These are phyloP conservation scores for Pempheris klunzingeri DNA, from an alignment of 2,797 vertebrate species.

Conservation along the genomic window DNA sequence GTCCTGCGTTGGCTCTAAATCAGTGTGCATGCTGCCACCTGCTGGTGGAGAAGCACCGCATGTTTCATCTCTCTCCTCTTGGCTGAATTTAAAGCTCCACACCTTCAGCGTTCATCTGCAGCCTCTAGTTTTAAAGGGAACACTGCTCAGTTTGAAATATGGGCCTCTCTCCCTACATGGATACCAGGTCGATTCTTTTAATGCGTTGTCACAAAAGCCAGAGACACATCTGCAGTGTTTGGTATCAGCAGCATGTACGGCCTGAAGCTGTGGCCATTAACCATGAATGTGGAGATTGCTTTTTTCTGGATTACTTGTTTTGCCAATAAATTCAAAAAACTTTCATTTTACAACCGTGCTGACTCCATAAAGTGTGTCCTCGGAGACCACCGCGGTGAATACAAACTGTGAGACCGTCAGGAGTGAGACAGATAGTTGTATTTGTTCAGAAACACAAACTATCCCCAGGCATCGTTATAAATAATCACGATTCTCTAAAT, in stretches of 20 bases:
- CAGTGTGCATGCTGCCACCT: constrained; percentile 72
- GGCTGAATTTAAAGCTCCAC: constrained; percentile 23
- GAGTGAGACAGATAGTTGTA: constrained; percentile 21
- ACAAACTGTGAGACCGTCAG: constrained; percentile 25
- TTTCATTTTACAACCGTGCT: constrained; percentile 15
- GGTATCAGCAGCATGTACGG: constrained; percentile 33
- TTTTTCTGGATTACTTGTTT: constrained; percentile 38
- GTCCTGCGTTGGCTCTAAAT: constrained; percentile 8
- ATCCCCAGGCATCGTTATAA: constrained; percentile 43
- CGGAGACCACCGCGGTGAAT: constrained; percentile 28
- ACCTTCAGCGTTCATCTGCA: constrained; percentile 9
- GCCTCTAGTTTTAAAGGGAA: constrained; percentile 20
- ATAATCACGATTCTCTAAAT: constrained; percentile 48
- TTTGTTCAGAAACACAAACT: constrained; percentile 52
- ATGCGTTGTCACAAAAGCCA: constrained; percentile 28
- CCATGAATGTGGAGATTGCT: constrained; percentile 30
- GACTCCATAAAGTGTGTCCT: constrained; percentile 29
- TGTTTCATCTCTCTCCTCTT: constrained; percentile 23
- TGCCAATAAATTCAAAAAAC: constrained; percentile 53
- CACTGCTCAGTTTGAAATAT: constrained; percentile 17
- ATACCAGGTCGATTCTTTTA: constrained; percentile 38
- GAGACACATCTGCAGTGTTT: constrained; percentile 27
- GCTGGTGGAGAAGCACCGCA: constrained; percentile 53
- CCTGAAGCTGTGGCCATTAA: constrained; percentile 28
- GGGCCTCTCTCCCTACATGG: background rate